Base-by-base conservation (phyloP, 2,797 vertebrate species). In the Lepus townsendii region DNA sequence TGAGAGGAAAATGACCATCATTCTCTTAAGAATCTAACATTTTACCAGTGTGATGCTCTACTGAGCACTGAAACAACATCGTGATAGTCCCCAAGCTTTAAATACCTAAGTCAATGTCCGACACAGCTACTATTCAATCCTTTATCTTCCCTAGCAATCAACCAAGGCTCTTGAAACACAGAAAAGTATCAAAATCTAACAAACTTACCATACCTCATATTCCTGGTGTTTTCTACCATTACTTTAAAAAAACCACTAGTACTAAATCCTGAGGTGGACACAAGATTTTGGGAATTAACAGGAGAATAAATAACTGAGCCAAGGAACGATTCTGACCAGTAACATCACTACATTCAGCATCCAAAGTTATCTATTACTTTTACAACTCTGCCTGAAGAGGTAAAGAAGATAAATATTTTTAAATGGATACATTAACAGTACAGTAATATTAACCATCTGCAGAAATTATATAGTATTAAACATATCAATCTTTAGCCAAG, bases 61-160 rank as follows among this genome's bases (percentile, higher is more conserved):
- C 38, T 91, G 80, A 82, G 47, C 77, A 89, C 83, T 85, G 68
- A 77, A 83, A 86, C n/a, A 83, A 94, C 73, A 79, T 93, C 93
- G 90, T 63, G 79, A 94, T 96, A 92, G 76, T 82, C 71, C 71
- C 82, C 69, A 66, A 94, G 86, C 42, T 88, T 91, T 76, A 84
- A 83, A 93, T 92, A 88, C 13, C 52, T 80, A 93, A 78, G 27
- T 72, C 35, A 88, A 86, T 90, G 78, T 77, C 57, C 93, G 62
- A 80, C 20, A 88, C 50, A n/a, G 22, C 35, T 92, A 69, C 60
- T 35, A 78, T 2, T 72, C 62, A 54, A 10, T 69, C 30, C 26
- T 91, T 76, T 63, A 47, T 83, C 38, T 13, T 73, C 50, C 47
- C 75, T 73, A 84, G 26, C 38, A 90, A 82, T 87, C 50, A 73